phyloP scores from a whole-genome alignment of 2,797 vertebrate genomes.

The Xiphorhynchus erythropygius region DNA sequence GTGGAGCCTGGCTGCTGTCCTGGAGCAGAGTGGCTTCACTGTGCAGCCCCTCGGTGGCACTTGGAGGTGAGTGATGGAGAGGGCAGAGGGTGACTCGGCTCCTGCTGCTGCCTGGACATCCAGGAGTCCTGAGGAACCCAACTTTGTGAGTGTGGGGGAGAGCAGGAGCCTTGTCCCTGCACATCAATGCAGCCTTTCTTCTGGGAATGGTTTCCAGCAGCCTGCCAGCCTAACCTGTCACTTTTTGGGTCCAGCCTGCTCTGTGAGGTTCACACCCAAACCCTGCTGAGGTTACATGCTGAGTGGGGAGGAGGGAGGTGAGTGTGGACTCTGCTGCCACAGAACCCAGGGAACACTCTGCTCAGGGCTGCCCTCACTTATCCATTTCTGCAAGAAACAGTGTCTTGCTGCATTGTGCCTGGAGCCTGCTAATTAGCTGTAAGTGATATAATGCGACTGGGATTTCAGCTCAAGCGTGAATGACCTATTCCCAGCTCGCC shows the following conservation, averaged over 20 bases:
- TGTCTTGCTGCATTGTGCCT: slow-evolving; percentile 39
- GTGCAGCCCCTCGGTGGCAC: accelerated
- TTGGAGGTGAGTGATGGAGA: not conserved
- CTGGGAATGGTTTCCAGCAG: not conserved
- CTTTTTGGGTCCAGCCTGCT: not conserved
- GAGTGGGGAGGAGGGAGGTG: not conserved
- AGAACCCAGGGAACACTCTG: not conserved
- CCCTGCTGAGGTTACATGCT: not conserved
- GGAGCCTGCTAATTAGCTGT: slow-evolving; percentile 68
- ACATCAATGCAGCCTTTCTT: slow-evolving; percentile 40
- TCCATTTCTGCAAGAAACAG: not conserved
- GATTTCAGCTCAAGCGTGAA: slow-evolving; percentile 50
- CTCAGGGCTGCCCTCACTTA: not conserved
- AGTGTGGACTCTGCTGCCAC: not conserved
- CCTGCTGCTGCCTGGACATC: not conserved
- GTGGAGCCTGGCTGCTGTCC: not conserved
- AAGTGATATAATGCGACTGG: slow-evolving; percentile 61
- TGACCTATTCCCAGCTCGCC: slow-evolving; percentile 35
- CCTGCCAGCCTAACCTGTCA: not conserved
- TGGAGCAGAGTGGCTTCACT: accelerated
- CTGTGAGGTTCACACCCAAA: not conserved
- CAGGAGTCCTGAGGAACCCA: slow-evolving; percentile 1
- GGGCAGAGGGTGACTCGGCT: not conserved
- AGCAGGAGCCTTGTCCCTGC: not conserved
- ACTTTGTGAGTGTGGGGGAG: not conserved